A percentile compares a stretch with the other conserved stretches of the same genome.
phyloP scores from a whole-genome alignment of 2,888 invertebrate genomes.

The Herminia tarsipennalis region DNA sequence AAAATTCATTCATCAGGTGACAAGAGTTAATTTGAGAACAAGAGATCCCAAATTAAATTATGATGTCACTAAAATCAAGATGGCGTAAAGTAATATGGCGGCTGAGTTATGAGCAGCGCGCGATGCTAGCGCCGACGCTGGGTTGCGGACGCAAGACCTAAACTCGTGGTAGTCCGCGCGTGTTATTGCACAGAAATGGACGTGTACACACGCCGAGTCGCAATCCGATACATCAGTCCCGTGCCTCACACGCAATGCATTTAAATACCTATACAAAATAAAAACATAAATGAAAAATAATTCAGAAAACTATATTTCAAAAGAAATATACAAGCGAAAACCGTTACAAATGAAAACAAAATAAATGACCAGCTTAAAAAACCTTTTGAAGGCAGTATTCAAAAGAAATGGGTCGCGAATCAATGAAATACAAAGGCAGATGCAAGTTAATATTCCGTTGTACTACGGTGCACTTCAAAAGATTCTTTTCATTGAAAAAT shows the following conservation, averaged over 20 bases:
- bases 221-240: slow-evolving; percentile 84
- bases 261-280: slow-evolving; percentile 87
- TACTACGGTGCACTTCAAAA: background rate
- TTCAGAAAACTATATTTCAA: background rate
- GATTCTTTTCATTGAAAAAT: background rate
- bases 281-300: background rate
- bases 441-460: slow-evolving; percentile 15
- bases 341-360: background rate
- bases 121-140: slow-evolving; percentile 90
- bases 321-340: no score
- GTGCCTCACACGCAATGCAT: slow-evolving; percentile 90
- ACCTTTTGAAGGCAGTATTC: background rate
- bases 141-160: slow-evolving; percentile 92
- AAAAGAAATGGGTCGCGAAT: slow-evolving; percentile 9
- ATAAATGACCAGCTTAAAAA: background rate
- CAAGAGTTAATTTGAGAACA: slow-evolving; percentile 12
- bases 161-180: slow-evolving; percentile 93
- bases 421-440: slow-evolving; percentile 4
- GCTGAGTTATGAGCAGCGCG: slow-evolving; percentile 77
- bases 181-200: slow-evolving; percentile 95
- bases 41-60: slow-evolving; percentile 37
- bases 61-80: slow-evolving; percentile 68
- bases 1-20: no score
- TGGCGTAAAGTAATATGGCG: slow-evolving; percentile 75
- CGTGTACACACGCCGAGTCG: slow-evolving; percentile 91